These are phyloP conservation scores for Alligator mississippiensis DNA, from an alignment of 2,113 vertebrate genomes.

Conservation along the genomic window DNA sequence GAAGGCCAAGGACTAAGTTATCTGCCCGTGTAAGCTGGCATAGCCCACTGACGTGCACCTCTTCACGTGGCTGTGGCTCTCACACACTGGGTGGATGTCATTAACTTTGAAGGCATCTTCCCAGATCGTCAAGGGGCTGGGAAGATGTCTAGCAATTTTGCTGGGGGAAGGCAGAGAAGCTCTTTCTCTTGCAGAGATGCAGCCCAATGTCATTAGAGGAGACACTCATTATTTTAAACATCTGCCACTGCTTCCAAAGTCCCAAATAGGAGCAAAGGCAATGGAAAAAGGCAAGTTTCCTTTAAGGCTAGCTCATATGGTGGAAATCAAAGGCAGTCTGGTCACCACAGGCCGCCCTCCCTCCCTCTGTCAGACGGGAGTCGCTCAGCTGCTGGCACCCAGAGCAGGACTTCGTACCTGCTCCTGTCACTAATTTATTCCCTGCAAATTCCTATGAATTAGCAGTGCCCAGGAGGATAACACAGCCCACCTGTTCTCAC, in stretches of 20 bases:
- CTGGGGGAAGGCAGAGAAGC: background rate
- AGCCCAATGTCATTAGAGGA: background rate
- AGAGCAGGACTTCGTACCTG: slow-evolving; percentile 28
- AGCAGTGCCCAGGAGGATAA: slow-evolving; percentile 61
- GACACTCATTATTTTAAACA: background rate
- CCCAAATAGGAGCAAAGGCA: too few species aligned
- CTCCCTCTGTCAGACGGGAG: slow-evolving; percentile 39
- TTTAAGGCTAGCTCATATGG: slow-evolving; percentile 14
- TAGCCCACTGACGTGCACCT: rapidly evolving
- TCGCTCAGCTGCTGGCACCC: slow-evolving; percentile 38
- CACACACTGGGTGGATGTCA: rapidly evolving
- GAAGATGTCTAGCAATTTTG: background rate
- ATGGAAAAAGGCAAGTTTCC: rapidly evolving
- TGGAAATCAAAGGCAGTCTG: slow-evolving; percentile 4
- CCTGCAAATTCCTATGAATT: slow-evolving; percentile 5
- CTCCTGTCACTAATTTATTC: slow-evolving; percentile 18
- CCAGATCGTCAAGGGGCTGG: rapidly evolving
- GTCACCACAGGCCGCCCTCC: background rate
- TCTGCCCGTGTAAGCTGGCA: rapidly evolving
- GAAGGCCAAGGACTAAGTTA: rapidly evolving
- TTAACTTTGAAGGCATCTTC: background rate
- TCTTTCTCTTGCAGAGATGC: background rate
- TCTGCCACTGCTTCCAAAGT: background rate
- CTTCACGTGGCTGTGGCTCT: background rate
- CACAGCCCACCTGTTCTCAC: slow-evolving; percentile 66